Conservation (phyloP, 2,888 invertebrate species). For the Ormia ochracea region DNA sequence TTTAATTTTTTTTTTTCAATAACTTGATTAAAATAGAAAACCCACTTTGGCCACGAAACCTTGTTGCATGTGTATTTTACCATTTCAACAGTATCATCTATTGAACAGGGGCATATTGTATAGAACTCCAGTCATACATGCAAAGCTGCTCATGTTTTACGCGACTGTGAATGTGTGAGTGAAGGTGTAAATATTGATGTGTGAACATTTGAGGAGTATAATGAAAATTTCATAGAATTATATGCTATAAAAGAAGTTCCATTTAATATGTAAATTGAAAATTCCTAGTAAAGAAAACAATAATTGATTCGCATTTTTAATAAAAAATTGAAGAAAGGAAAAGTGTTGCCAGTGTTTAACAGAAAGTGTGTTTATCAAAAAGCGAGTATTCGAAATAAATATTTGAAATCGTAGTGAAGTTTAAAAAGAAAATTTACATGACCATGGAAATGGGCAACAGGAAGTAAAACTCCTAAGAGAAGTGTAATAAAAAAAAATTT, state of each 20-base stretch:
- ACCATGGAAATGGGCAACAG: no score
- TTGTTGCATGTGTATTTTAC: constrained; percentile 1
- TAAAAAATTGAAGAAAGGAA: no score
- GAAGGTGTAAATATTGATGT: not conserved
- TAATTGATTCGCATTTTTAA: no score
- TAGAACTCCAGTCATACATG: not conserved
- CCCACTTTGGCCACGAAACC: constrained; percentile 25
- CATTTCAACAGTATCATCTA: constrained; percentile 28
- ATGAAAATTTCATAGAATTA: not conserved
- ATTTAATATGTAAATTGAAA: not conserved
- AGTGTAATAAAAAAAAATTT: no score
- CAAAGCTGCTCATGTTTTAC: not conserved
- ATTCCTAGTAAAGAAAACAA: no score
- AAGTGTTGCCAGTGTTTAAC: no score
- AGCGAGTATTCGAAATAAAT: no score
- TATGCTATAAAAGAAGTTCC: not conserved
- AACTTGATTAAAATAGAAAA: constrained; percentile 23
- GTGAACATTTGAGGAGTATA: not conserved
- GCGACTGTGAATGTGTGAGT: not conserved
- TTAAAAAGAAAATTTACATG: no score
- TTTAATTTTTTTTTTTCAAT: no score
- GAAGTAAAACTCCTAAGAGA: no score
- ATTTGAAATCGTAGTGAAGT: no score
- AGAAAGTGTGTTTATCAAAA: no score
- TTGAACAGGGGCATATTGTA: constrained; percentile 21